phyloP scores from a whole-genome alignment of 2,888 invertebrate species.

The Conistra vaccinii region DNA sequence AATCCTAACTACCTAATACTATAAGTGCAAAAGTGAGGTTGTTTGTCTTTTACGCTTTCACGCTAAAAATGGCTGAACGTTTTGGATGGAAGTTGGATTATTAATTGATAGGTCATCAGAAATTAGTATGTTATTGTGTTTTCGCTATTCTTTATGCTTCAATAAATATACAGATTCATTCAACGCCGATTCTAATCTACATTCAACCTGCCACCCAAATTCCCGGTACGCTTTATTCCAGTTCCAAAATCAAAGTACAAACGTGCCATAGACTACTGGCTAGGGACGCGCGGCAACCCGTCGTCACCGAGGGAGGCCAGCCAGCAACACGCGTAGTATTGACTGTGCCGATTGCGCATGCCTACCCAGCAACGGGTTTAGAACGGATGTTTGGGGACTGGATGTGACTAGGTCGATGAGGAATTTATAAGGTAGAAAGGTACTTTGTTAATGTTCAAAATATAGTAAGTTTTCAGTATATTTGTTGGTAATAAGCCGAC shows the following conservation, averaged over 20 bases:
- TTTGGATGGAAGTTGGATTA: too few relatives aligned
- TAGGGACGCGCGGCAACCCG: conserved; percentile 20
- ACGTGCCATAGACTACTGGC: conserved; percentile 45
- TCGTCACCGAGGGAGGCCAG: conserved; percentile 51
- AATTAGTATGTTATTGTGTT: too few relatives aligned
- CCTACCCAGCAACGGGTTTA: conserved; percentile 66
- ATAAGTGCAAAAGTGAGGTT: too few relatives aligned
- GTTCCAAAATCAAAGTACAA: conserved; percentile 51
- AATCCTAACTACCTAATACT: too few relatives aligned
- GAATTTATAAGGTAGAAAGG: background rate
- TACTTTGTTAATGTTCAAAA: background rate
- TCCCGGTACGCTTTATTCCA: conserved; percentile 5
- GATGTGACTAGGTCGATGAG: conserved; percentile 52
- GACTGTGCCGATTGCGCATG: conserved; percentile 87
- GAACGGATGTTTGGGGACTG: conserved; percentile 55
- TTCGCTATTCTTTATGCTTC: too few relatives aligned
- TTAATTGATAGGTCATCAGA: too few relatives aligned
- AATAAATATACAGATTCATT: background rate
- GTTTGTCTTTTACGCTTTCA: too few relatives aligned
- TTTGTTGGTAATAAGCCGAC: too few relatives aligned
- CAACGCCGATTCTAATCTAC: conserved; percentile 13
- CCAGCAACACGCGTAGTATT: conserved; percentile 77
- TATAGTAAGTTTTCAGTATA: background rate
- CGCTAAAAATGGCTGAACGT: too few relatives aligned
- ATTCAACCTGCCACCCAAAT: conserved; percentile 23